Conservation (phyloP, 2,113 vertebrate genomes). For the Climacteris rufus region DNA sequence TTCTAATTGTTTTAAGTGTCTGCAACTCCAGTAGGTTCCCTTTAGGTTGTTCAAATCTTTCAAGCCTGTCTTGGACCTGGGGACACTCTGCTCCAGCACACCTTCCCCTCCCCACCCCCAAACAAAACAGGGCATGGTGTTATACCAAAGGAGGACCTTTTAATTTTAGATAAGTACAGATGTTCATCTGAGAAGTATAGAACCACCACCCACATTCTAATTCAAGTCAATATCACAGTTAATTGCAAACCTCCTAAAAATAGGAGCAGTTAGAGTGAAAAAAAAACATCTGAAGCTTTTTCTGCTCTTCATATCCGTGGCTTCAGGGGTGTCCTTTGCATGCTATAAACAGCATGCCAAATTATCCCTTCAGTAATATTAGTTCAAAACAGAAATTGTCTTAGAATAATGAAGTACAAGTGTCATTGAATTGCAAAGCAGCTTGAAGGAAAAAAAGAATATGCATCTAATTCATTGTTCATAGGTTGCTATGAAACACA, state of each 20-base stretch:
- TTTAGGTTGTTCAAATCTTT: background rate
- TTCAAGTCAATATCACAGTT: background rate
- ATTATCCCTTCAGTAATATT: background rate
- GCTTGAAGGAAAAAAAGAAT: background rate
- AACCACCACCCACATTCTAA: background rate
- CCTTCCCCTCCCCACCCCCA: accelerated
- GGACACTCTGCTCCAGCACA: background rate
- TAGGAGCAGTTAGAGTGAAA: background rate
- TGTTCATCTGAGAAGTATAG: background rate
- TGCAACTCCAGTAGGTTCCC: background rate
- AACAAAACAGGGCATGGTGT: background rate
- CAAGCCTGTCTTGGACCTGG: background rate
- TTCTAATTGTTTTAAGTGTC: background rate
- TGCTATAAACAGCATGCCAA: background rate
- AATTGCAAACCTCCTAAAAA: background rate
- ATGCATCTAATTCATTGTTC: background rate
- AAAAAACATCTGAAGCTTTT: background rate
- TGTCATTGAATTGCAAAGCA: background rate
- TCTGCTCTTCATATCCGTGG: background rate
- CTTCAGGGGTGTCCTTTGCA: background rate
- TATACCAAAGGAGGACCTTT: background rate
- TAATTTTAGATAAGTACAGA: background rate
- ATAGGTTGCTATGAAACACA: background rate
- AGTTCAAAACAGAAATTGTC: background rate
- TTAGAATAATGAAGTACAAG: background rate